Percentiles rank a stretch among this genome's conserved stretches.
phyloP scores from a whole-genome alignment of 1,140 invertebrate genomes.

The Temnothorax curvispinosus region DNA sequence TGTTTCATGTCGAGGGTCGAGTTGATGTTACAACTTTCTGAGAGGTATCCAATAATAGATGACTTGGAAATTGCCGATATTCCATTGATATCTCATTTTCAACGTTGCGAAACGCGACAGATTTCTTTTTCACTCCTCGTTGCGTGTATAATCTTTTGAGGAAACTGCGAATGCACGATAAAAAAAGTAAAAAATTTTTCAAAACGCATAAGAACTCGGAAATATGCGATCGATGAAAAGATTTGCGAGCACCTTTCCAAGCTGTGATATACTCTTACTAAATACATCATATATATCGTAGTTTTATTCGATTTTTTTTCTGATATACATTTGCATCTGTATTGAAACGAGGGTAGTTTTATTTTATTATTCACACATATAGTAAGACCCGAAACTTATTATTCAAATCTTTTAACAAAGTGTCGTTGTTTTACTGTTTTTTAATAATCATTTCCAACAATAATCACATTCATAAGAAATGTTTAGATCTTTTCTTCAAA shows the following conservation, averaged over 20 bases:
- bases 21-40: background rate
- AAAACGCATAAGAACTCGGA: background rate
- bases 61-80: slow-evolving; percentile 16
- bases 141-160: background rate
- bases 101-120: background rate
- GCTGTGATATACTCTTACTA: background rate
- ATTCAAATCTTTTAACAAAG: no score
- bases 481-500: no score
- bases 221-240: background rate
- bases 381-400: background rate
- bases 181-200: background rate
- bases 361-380: slow-evolving; percentile 6
- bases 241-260: background rate
- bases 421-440: no score
- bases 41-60: slow-evolving; percentile 48
- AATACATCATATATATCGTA: background rate
- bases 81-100: slow-evolving; percentile 26
- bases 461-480: no score
- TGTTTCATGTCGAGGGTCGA: background rate
- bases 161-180: background rate
- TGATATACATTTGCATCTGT: background rate
- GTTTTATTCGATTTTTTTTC: slow-evolving; percentile 3
- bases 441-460: no score
- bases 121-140: background rate
- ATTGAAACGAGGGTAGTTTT: background rate